Percentiles rank a stretch among this genome's conserved stretches.
These are phyloP conservation scores for Petromus typicus DNA, from an alignment of 2,113 vertebrate genomes.

Conservation along the genomic window DNA sequence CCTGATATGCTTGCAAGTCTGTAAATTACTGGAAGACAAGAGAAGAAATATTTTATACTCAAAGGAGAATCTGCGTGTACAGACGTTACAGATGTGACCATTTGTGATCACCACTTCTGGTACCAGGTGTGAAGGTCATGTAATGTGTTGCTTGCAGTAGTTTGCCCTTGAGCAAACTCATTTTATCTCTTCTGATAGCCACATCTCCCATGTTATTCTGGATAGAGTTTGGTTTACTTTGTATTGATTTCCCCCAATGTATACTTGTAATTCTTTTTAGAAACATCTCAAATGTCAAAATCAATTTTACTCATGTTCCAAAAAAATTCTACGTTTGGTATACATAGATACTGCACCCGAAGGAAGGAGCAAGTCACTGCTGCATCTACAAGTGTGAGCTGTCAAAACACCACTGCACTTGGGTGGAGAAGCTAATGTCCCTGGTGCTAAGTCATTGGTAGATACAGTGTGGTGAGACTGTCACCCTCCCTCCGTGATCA, in stretches of 20 bases:
- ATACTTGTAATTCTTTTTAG: not conserved
- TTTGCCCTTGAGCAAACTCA: not conserved
- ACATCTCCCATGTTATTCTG: not conserved
- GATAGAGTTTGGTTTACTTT: not conserved
- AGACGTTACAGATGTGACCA: not conserved
- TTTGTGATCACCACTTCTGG: not conserved
- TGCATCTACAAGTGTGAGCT: not conserved
- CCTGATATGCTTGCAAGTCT: not conserved
- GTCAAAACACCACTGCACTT: not conserved
- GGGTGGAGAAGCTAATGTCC: not conserved
- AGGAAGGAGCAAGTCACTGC: not conserved
- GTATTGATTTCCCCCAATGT: not conserved
- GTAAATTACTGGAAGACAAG: not conserved
- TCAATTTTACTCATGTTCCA: not conserved
- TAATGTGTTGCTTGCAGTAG: not conserved
- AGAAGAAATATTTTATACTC: not conserved
- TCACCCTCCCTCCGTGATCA: not conserved
- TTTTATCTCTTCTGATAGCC: not conserved
- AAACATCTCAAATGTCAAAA: slow-evolving; percentile 26
- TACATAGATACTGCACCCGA: too few species aligned
- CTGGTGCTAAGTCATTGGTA: not conserved
- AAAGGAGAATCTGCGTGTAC: not conserved
- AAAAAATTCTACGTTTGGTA: not conserved
- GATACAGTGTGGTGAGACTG: not conserved
- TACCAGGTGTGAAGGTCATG: not conserved